phyloP scores from a whole-genome alignment of 2,888 invertebrate genomes.

The Orthosia gracilis region DNA sequence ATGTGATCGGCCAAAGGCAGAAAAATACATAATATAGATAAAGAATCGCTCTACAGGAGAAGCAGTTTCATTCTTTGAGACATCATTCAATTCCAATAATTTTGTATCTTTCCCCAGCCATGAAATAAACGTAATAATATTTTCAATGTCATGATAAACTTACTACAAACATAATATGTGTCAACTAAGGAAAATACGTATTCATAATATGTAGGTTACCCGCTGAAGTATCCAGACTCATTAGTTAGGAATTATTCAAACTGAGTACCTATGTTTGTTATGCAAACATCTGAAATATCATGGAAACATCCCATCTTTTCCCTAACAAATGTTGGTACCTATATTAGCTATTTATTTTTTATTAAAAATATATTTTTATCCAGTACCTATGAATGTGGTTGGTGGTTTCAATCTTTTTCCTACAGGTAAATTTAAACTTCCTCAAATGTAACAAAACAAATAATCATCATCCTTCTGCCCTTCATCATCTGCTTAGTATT shows the following conservation, averaged over 20 bases:
- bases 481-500: no score
- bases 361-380: no score
- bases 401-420: not conserved
- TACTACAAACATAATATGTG: slow-evolving; percentile 18
- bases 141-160: not conserved
- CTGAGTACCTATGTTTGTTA: not conserved
- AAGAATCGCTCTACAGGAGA: not conserved
- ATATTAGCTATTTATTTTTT: no score
- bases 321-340: not conserved
- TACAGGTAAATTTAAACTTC: not conserved
- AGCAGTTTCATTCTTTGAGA: not conserved
- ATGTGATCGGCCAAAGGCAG: not conserved
- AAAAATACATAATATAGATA: no score
- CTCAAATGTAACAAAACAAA: not conserved
- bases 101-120: not conserved
- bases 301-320: slow-evolving; percentile 6
- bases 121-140: not conserved
- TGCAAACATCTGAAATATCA: slow-evolving; percentile 21
- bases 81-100: not conserved
- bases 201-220: not conserved
- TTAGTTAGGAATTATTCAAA: slow-evolving; percentile 33
- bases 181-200: slow-evolving; percentile 49
- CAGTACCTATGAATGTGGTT: no score
- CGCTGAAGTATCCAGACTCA: slow-evolving; percentile 11
- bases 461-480: not conserved